Evolutionary conservation across 2,797 vertebrate species (phyloP).

Genomic region (Urosaurus nigricauda): DNA sequence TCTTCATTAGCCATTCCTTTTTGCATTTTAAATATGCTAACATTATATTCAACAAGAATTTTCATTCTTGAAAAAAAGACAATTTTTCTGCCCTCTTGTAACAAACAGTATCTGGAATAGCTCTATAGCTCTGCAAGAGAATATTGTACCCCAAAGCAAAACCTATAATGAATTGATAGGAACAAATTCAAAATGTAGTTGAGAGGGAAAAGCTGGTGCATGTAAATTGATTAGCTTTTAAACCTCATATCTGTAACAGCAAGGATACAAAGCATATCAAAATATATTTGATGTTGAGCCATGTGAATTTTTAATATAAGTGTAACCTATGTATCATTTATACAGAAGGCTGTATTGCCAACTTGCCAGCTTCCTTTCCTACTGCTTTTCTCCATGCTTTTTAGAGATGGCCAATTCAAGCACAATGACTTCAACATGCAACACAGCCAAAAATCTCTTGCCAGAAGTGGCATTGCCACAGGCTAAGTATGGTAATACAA

Average conservation of each 20-base stretch:
- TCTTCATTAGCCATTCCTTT: not conserved
- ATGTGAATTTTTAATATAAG: not conserved
- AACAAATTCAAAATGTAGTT: slow-evolving; percentile 1
- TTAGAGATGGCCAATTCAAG: not conserved
- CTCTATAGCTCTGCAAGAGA: not conserved
- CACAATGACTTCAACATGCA: not conserved
- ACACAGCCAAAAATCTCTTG: not conserved
- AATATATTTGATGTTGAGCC: slow-evolving; percentile 7
- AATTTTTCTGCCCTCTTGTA: not conserved
- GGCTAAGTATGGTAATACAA: not conserved
- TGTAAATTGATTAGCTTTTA: slow-evolving; percentile 9
- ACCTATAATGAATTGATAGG: slow-evolving; percentile 1
- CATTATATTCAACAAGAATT: not conserved
- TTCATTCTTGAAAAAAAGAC: not conserved
- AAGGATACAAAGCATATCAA: not conserved
- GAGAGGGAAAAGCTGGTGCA: not conserved
- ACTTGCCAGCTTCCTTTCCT: not conserved
- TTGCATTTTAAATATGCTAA: not conserved
- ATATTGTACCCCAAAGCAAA: slow-evolving; percentile 11
- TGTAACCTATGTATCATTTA: not conserved
- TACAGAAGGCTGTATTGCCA: not conserved
- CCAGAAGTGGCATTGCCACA: not conserved
- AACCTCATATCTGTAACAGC: slow-evolving; percentile 10
- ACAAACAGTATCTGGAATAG: not conserved
- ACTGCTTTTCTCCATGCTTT: not conserved